Evolutionary conservation across 2,888 invertebrate species (phyloP).

Genomic region (Drosophila bunnanda): DNA sequence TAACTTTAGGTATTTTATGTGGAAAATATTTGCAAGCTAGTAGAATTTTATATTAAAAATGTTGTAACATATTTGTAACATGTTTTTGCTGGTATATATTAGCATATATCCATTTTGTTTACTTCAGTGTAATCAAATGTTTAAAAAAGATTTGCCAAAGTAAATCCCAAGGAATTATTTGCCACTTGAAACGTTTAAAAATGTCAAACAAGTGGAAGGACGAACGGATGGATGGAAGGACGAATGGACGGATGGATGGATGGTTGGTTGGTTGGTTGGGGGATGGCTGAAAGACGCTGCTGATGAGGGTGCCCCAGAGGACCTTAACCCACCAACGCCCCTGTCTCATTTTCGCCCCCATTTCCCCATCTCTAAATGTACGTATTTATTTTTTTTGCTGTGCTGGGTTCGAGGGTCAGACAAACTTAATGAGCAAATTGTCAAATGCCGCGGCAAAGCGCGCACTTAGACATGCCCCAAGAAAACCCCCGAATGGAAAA

Average conservation of each 20-base stretch:
- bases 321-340: constrained; percentile 26
- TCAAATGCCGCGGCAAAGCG: constrained; percentile 80
- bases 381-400: neutral
- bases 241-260: neutral
- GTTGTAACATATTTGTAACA: neutral
- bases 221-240: constrained; percentile 4
- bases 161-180: constrained; percentile 81
- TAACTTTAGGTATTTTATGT: too few species aligned
- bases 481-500: constrained; percentile 36
- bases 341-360: constrained; percentile 15
- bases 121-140: constrained; percentile 62
- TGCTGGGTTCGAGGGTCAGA: constrained; percentile 66
- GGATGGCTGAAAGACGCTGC: constrained; percentile 53
- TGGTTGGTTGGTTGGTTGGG: constrained; percentile 5
- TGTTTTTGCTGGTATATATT: neutral
- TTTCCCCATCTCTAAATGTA: neutral
- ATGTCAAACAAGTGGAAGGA: constrained; percentile 69
- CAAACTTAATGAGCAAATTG: constrained; percentile 84
- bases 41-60: too few species aligned
- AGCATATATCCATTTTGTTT: neutral
- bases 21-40: too few species aligned
- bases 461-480: constrained; percentile 75
- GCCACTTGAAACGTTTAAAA: constrained; percentile 82
- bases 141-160: constrained; percentile 74
- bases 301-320: constrained; percentile 66